phyloP scores from a whole-genome alignment of 2,888 invertebrate genomes.

The Nomada goodeniana region DNA sequence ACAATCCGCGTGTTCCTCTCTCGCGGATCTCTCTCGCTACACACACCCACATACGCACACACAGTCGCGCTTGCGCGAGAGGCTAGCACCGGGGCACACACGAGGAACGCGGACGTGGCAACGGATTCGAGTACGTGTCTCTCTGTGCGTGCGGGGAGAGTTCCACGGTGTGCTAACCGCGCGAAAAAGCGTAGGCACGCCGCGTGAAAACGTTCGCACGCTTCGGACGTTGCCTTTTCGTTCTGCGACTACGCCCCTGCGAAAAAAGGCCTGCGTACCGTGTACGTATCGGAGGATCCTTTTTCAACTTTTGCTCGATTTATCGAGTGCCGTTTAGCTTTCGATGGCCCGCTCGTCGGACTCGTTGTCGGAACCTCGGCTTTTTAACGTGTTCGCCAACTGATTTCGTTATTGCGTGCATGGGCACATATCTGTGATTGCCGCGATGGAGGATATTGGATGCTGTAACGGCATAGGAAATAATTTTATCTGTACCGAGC shows the following conservation, averaged over 20 bases:
- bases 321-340: not conserved
- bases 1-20: slow-evolving; percentile 32
- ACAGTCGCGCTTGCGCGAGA: slow-evolving; percentile 46
- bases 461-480: not conserved
- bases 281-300: not conserved
- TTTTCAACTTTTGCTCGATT: not conserved
- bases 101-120: slow-evolving; percentile 40
- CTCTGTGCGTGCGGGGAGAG: not conserved
- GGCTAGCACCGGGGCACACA: slow-evolving; percentile 16
- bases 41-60: not conserved
- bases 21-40: slow-evolving; percentile 9
- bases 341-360: not conserved
- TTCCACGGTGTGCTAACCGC: slow-evolving; percentile 9
- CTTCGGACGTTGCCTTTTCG: not conserved
- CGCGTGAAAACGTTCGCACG: slow-evolving; percentile 27
- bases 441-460: not conserved
- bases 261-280: no score
- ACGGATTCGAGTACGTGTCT: not conserved
- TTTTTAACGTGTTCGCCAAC: no score
- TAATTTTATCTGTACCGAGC: not conserved
- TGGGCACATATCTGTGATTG: no score
- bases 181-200: slow-evolving; percentile 20
- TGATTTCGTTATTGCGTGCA: no score
- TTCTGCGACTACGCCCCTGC: not conserved
- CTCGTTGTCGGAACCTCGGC: no score